Conservation (phyloP, 2,888 invertebrate species). For the Cheilosia pagana region DNA sequence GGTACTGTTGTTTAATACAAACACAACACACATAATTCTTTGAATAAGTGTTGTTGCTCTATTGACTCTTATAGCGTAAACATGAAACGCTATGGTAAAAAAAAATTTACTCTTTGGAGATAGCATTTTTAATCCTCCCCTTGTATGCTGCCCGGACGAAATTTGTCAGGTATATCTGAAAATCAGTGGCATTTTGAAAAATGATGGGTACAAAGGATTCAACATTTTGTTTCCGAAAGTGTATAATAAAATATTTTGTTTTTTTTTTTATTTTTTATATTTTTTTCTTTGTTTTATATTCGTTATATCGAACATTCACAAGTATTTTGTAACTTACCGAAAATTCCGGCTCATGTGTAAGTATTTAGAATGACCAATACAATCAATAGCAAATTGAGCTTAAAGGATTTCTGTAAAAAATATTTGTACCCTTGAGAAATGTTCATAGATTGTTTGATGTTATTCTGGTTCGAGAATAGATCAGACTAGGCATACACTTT, state of each 20-base stretch:
- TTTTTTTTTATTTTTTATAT: slow-evolving; percentile 74
- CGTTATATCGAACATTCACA: slow-evolving; percentile 76
- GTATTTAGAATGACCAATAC: slow-evolving; percentile 83
- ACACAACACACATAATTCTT: slow-evolving; percentile 75
- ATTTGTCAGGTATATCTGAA: slow-evolving; percentile 83
- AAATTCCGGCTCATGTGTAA: slow-evolving; percentile 82
- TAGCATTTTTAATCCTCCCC: slow-evolving; percentile 68
- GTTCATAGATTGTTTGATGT: slow-evolving; percentile 76
- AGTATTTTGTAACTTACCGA: slow-evolving; percentile 83
- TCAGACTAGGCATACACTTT: slow-evolving; percentile 66
- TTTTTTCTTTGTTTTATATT: slow-evolving; percentile 76
- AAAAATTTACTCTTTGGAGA: slow-evolving; percentile 62
- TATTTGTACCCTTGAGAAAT: slow-evolving; percentile 86
- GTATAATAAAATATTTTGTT: slow-evolving; percentile 77
- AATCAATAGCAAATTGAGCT: slow-evolving; percentile 83
- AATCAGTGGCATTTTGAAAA: slow-evolving; percentile 83
- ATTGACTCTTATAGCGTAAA: slow-evolving; percentile 77
- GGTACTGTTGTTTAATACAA: slow-evolving; percentile 73
- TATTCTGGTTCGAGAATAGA: slow-evolving; percentile 70
- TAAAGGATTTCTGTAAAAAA: slow-evolving; percentile 89
- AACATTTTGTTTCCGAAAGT: slow-evolving; percentile 73
- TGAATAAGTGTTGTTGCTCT: slow-evolving; percentile 76
- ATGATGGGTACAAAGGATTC: slow-evolving; percentile 74
- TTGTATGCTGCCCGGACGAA: slow-evolving; percentile 81
- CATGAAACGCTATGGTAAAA: slow-evolving; percentile 61